A percentile compares a stretch with the other conserved stretches of the same genome.
Evolutionary conservation across 2,888 invertebrate species (phyloP).

Genomic region (Sympetrum striolatum): DNA sequence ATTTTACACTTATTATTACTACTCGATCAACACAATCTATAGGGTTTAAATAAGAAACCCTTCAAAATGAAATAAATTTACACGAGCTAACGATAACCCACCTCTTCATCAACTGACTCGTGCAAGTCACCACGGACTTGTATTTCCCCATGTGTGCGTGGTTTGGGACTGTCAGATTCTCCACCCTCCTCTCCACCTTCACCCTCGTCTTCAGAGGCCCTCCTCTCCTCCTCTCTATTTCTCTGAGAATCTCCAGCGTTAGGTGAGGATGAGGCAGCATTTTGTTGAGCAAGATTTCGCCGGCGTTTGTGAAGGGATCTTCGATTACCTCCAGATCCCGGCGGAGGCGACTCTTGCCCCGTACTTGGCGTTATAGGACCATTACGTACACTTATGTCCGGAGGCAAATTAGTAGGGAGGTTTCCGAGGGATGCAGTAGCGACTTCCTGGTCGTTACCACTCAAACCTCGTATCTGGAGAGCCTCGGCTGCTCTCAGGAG

Average conservation of each 20-base stretch:
- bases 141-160: slow-evolving; percentile 31
- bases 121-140: slow-evolving; percentile 35
- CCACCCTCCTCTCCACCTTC: slow-evolving; percentile 4
- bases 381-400: slow-evolving; percentile 29
- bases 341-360: slow-evolving; percentile 15
- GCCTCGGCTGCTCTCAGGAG: slow-evolving; percentile 85
- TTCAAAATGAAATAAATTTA: no score
- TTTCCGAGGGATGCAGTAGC: slow-evolving; percentile 11
- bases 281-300: not conserved
- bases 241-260: not conserved
- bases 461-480: slow-evolving; percentile 61
- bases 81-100: not conserved
- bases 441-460: slow-evolving; percentile 24
- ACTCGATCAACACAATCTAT: no score
- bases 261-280: not conserved
- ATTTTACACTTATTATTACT: no score
- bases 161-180: slow-evolving; percentile 10
- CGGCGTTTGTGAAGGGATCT: slow-evolving; percentile 9
- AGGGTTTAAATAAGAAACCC: no score
- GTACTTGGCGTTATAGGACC: slow-evolving; percentile 18
- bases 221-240: slow-evolving; percentile 6
- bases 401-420: slow-evolving; percentile 7
- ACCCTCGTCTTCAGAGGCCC: slow-evolving; percentile 9
- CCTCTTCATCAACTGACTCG: slow-evolving; percentile 15
- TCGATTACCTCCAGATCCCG: slow-evolving; percentile 2